Base-by-base conservation (phyloP, 1,140 invertebrate species). In the Drosophila prosaltans region DNA sequence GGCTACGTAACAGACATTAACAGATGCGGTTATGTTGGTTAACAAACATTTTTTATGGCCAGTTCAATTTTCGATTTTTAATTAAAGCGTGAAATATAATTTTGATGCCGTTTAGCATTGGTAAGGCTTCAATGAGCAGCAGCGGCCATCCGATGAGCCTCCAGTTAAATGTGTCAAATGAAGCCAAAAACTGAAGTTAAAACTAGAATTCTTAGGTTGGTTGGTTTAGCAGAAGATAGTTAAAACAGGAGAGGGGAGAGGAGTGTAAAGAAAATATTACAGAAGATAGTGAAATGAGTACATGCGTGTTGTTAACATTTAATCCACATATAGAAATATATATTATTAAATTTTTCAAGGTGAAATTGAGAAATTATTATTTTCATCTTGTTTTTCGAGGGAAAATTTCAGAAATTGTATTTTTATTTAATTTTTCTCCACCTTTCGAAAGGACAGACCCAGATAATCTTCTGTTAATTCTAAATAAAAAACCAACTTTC, bases 1-100 rank as follows among this genome's bases (percentile, higher is more conserved):
- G 21, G 6, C 7, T 26, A 51, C 57, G 43, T 68, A 67, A 67
- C 70, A 64, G 60, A 83, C 74, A 84, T 88, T 88, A 88, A 88
- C 84, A 88, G 84, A 80, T 88, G 84, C 74, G 84, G 84, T 89
- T 70, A 88, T 88, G 80, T 80, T 83, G 84, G 84, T 88, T 88
- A 89, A 89, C 77, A 81, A 89, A 84, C 74, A 78, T 84, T 89
- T 88, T 80, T 59, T 59, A 59, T 39, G 57, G 76, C 72, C 84
- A 88, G 69, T 78, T 84, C 73, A 84, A 84, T 84, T 86, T 88
- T 59, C 84, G 77, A 84, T 80, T 84, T 83, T 83, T 88, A 88
- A 88, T 88, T 88, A 88, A 89, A 81, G 70, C 74, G 73, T 80
- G 60, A 89, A 89, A 84, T 88, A 89, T 89, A 39, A 39, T 77